Percentiles rank a stretch among this genome's conserved stretches.
phyloP scores from a whole-genome alignment of 2,797 vertebrate genomes.

The Girardinus metallicus region DNA sequence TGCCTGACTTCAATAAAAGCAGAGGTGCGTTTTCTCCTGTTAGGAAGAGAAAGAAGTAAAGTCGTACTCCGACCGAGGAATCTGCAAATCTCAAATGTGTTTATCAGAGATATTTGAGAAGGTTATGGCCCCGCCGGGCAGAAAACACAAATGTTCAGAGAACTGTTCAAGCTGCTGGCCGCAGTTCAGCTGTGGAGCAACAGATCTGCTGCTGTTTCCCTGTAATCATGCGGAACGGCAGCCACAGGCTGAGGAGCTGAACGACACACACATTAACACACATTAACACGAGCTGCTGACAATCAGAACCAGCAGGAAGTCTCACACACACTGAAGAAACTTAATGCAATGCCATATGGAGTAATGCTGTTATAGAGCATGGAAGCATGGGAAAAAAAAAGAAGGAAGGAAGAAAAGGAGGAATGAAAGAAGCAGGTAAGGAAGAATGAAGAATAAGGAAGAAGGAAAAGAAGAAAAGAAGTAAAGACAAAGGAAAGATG shows the following conservation, averaged over 20 bases:
- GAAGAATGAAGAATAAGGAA: no score
- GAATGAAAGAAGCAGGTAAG: no score
- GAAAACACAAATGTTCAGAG: slow-evolving; percentile 5
- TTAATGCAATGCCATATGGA: not conserved
- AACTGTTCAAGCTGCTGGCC: not conserved
- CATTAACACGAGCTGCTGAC: not conserved
- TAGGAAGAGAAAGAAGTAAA: not conserved
- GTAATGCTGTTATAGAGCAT: not conserved
- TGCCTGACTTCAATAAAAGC: not conserved
- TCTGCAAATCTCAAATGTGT: not conserved
- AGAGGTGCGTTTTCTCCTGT: not conserved
- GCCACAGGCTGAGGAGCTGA: not conserved
- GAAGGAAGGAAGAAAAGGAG: no score
- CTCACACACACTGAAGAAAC: not conserved
- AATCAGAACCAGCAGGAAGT: not conserved
- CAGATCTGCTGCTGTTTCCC: not conserved
- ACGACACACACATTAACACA: not conserved
- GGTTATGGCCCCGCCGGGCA: not conserved
- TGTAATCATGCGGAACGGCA: not conserved
- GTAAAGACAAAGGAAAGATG: no score
- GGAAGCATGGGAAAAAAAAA: no score
- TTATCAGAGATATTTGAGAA: not conserved
- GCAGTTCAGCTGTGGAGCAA: slow-evolving; percentile 2
- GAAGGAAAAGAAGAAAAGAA: not conserved
- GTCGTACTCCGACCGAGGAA: not conserved